Base-by-base conservation (phyloP, 2,797 vertebrate genomes). In the Heteromormyrus szaboi region DNA sequence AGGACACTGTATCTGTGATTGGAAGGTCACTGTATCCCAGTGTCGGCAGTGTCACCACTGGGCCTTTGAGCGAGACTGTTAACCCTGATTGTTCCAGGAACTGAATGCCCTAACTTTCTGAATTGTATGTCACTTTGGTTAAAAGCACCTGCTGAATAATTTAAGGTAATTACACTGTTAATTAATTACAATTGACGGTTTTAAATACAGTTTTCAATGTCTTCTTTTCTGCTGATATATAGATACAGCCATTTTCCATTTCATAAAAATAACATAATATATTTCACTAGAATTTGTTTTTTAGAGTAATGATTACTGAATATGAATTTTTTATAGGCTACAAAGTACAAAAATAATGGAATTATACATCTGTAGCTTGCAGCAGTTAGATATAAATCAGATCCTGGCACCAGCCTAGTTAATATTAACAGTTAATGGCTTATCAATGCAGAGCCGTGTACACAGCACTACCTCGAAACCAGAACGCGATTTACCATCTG, bases 381-480 rank as follows among this genome's bases (percentile, higher is more conserved):
- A 81, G 76, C 41, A 81, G 76, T 81, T 46, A 46, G 76, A 46
- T 46, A 79, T 79, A 81, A n/a, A 81, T 81, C 41, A 81, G 65
- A 12, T 2, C 1, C 19, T 81, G 41, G 76, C 19, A 81, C 41
- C 19, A 46, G 41, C 76, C 76, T 81, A 46, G 37, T 81, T 81
- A 81, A 81, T 44, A 46, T 79, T 46, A 79, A 46, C 72, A 19
- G 72, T 6, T 79, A 46, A 79, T 46, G 14, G 76, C 41, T 81
- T 44, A 81, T 46, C 41, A 46, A 81, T 46, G 76, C 17, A 81
- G 76, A 46, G 17, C 76, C 8, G 7, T 19, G 19, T 81, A 44
- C 19, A 44, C 76, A 22, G 19, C 14, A 46, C 2, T 46, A n/a
- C 37, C 17, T n/a, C 17, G 9, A 76, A 76, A 37, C 68, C 68